Conservation (phyloP, 2,113 vertebrate species). For the Nerophis lumbriciformis region DNA sequence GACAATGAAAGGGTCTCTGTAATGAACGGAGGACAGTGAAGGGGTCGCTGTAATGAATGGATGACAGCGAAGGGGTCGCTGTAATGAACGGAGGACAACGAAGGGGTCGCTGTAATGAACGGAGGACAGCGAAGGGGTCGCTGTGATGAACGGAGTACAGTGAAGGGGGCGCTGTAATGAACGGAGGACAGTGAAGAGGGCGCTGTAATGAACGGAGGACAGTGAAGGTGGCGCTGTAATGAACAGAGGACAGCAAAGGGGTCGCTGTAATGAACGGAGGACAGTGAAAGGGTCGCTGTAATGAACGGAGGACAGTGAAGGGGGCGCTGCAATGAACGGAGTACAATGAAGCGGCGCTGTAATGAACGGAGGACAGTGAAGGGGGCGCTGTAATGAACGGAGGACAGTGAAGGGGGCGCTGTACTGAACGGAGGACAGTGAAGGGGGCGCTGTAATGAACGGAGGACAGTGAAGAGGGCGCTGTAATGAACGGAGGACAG, state of each 20-base stretch:
- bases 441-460: conserved; percentile 4
- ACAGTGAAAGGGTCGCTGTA: conserved; percentile 87
- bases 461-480: conserved; percentile 62
- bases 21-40: conserved; percentile 94
- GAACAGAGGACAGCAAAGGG: conserved; percentile 64
- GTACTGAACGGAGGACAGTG: conserved; percentile 95
- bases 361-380: conserved; percentile 2
- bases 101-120: conserved; percentile 88
- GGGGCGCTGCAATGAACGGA: conserved; percentile 89
- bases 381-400: conserved; percentile 89
- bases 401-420: conserved; percentile 87
- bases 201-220: conserved; percentile 4
- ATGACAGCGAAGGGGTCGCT: conserved; percentile 64
- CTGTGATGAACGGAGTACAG: conserved; percentile 94
- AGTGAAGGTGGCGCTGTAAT: conserved; percentile 78
- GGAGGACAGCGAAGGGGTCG: conserved; percentile 88
- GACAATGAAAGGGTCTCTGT: conserved; percentile 86
- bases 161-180: conserved; percentile 87
- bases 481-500: conserved; percentile 94
- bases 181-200: conserved; percentile 84
- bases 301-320: conserved; percentile 94
- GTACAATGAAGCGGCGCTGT: conserved; percentile 74
- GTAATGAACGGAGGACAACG: conserved; percentile 95
- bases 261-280: conserved; percentile 72
- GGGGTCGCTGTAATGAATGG: too few species aligned